Base-by-base conservation (phyloP, 2,888 invertebrate species). In the Heliothis peltigera region DNA sequence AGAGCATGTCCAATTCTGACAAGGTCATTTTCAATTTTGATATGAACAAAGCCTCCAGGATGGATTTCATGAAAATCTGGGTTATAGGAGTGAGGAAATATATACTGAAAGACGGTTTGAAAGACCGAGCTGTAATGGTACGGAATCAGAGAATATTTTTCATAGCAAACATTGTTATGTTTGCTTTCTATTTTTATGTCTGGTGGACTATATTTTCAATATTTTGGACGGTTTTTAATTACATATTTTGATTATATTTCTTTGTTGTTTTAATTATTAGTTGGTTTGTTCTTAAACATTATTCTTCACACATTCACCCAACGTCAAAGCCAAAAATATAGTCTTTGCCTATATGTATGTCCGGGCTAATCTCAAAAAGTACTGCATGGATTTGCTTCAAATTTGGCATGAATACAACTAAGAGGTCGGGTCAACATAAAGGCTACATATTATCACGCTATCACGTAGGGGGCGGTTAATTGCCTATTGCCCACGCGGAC, bases 1-100 rank as follows among this genome's bases (percentile, higher is more conserved):
- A 51, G 2, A 58, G 39, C 2, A 66, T 81, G 71, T 51, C 62
- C 0, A 43, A 64, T 0, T 53, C 51, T 7, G 81, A 82, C 55
- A 69, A 56, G 32, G 52, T 51, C 4, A 72, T 81, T 6, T 81
- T 70, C 7, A 78, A 81, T 25, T 77, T 76, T 22, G 77, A 81
- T 18, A n/a, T 75, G 2, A 46, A 49, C 0, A 39, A 51, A 0
- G 60, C 80, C 0, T 43, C 57, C 8, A 68, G 52, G 46, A 6
- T 17, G 1, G 77, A 80, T n/a, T 66, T 70, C 10, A 54, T 79
- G 8, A 22, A 35, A 6, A 21, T 44, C 0, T 81, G 78, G 80
- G 1, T 2, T 4, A 39, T 81, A 0, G 81, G 81, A 0, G 0
- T 73, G 0, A 63, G 72, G 18, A 80, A 75, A 15, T 80, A 72